Base-by-base conservation (phyloP, 2,113 vertebrate species). In the Semnornis frantzii region DNA sequence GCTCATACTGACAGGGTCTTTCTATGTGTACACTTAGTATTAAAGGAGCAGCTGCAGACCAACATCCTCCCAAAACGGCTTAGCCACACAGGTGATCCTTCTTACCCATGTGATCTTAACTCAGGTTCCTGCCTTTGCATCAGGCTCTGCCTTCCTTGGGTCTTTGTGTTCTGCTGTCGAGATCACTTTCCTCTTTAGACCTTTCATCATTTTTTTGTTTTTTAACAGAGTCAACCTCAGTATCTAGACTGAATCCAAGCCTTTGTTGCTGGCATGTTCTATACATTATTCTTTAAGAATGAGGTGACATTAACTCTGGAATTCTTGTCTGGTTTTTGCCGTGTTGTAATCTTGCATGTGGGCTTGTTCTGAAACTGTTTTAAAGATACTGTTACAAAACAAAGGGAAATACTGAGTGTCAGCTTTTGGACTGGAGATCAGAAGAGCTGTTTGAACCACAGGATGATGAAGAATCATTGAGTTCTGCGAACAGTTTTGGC, bases 361-460 rank as follows among this genome's bases (percentile, higher is more conserved):
- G 28, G 30, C 15, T 78, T 94, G 44, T 90, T 92, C 65, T 94
- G 85, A 92, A 93, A n/a, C 80, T 75, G 42, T 74, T 74, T 27
- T 62, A 72, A 88, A 86, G 76, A 91, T 90, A n/a, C 37, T 0
- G 0, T 77, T 93, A 64, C 62, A 82, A 95, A 96, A 92, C 76
- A 88, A 81, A 75, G 65, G 66, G 80, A 90, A 95, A 83, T 86
- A 65, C 0, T 86, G 69, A 94, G 33, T 90, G 73, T 90, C 80
- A 65, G 85, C 58, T 86, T 90, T 92, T 96, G 90, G 83, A 84
- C 85, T 72, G 80, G 73, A 93, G 83, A 96, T 96, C 83, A 92
- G 80, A 96, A 90, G 69, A 81, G 54, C n/a, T 75, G n/a, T 79
- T 83, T 90, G 79, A 93, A 90, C 82, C 80, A 69, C 82, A 83